Evolutionary conservation across 2,888 invertebrate species (phyloP).

Genomic region (Acanthoscelides obtectus): DNA sequence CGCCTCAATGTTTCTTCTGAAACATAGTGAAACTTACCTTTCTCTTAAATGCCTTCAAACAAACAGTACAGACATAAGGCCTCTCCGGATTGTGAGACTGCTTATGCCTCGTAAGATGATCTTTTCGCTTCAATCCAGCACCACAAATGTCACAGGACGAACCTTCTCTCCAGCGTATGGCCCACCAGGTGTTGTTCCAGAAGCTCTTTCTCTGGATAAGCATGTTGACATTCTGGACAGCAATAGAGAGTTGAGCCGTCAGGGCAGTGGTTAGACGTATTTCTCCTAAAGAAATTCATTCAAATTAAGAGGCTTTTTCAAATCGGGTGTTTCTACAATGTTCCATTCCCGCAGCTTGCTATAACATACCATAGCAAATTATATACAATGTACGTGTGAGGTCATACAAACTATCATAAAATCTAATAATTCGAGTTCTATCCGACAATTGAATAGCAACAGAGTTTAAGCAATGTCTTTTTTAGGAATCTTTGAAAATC

Average conservation of each 20-base stretch:
- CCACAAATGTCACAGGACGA: conserved; percentile 88
- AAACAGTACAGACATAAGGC: conserved; percentile 83
- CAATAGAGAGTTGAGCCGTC: conserved; percentile 80
- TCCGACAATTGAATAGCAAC: too few relatives aligned
- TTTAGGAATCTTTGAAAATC: too few relatives aligned
- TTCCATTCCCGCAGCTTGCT: too few relatives aligned
- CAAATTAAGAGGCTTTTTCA: too few relatives aligned
- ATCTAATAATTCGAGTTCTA: too few relatives aligned
- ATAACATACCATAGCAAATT: too few relatives aligned
- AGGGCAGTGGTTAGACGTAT: conserved; percentile 73
- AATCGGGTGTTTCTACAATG: too few relatives aligned
- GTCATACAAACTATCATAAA: too few relatives aligned
- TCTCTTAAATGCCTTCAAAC: conserved; percentile 82
- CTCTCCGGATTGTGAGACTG: conserved; percentile 85
- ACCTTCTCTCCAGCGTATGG: conserved; percentile 78
- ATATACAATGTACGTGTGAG: too few relatives aligned
- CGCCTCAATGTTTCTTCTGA: too few relatives aligned
- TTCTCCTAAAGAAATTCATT: conserved; percentile 52
- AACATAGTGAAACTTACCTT: too few relatives aligned
- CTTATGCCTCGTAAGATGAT: conserved; percentile 81
- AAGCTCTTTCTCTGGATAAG: conserved; percentile 78
- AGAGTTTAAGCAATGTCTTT: too few relatives aligned
- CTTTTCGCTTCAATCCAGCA: conserved; percentile 81
- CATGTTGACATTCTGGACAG: conserved; percentile 87
- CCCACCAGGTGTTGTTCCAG: conserved; percentile 83